Conservation (phyloP, 2,113 vertebrate species). For the Apodemus speciosus region DNA sequence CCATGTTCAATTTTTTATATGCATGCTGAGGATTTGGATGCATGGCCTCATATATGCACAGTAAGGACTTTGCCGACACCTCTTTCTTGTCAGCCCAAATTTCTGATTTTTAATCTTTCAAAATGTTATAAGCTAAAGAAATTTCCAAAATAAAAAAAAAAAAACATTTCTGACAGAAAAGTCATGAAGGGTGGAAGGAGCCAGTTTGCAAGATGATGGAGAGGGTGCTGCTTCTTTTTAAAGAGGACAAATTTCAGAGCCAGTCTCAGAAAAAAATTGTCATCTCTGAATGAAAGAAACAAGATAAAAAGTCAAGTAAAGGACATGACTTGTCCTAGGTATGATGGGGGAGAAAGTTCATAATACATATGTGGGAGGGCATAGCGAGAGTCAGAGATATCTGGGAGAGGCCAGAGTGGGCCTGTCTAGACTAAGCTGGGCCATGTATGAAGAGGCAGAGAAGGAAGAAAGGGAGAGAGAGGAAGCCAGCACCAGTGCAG, state of each 20-base stretch:
- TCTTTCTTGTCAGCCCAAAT: background rate
- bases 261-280: background rate
- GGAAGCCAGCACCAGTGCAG: background rate
- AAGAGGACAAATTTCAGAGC: background rate
- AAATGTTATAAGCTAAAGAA: background rate
- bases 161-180: background rate
- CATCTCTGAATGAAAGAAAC: background rate
- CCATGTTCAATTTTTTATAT: background rate
- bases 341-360: background rate
- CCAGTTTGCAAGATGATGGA: background rate
- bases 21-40: background rate
- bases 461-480: background rate
- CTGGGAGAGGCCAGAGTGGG: background rate
- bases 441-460: no score
- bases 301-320: background rate
- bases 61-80: no score
- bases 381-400: background rate
- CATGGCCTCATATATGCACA: background rate
- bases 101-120: slow-evolving; percentile 8
- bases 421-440: background rate
- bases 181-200: background rate
- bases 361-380: background rate
- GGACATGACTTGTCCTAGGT: background rate
- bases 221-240: background rate
- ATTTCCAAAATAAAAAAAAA: background rate